A percentile compares a stretch with the other conserved stretches of the same genome.
Evolutionary conservation across 35 echinoderm and acorn worm species (phyloP).

Genomic region (Chiridota heheva): DNA sequence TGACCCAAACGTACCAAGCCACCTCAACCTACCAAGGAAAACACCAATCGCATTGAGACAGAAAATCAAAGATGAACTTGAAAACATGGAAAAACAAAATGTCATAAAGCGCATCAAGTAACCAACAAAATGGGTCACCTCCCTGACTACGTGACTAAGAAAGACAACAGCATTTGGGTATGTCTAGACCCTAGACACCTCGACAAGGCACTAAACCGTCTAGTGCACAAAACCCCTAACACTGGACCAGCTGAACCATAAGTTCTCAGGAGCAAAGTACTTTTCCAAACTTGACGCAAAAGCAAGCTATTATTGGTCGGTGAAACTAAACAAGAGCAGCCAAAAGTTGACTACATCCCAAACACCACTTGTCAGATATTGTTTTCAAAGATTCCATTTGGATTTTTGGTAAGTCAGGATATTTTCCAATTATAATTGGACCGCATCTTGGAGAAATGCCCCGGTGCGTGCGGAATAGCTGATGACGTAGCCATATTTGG

Average conservation of each 20-base stretch:
- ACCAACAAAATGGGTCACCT: slow-evolving; percentile 51
- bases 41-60: slow-evolving; percentile 42
- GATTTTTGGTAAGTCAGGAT: slow-evolving; percentile 51
- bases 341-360: slow-evolving; percentile 66
- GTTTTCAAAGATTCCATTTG: slow-evolving; percentile 49
- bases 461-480: slow-evolving; percentile 39
- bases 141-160: slow-evolving; percentile 38
- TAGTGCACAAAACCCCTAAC: slow-evolving; percentile 63
- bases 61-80: slow-evolving; percentile 31
- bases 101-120: slow-evolving; percentile 23
- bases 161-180: slow-evolving; percentile 31
- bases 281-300: slow-evolving; percentile 66
- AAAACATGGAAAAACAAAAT: slow-evolving; percentile 7
- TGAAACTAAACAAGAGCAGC: slow-evolving; percentile 25
- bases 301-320: slow-evolving; percentile 65
- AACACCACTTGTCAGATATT: slow-evolving; percentile 69
- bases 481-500: slow-evolving; percentile 51
- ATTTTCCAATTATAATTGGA: slow-evolving; percentile 60
- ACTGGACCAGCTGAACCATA: slow-evolving; percentile 40
- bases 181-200: slow-evolving; percentile 16
- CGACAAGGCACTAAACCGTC: slow-evolving; percentile 32
- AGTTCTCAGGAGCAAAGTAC: slow-evolving; percentile 28
- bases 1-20: slow-evolving; percentile 2
- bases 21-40: slow-evolving; percentile 17
- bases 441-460: slow-evolving; percentile 18